Evolutionary conservation across 1,140 invertebrate species (phyloP).

Genomic region (Goniozus legneri): DNA sequence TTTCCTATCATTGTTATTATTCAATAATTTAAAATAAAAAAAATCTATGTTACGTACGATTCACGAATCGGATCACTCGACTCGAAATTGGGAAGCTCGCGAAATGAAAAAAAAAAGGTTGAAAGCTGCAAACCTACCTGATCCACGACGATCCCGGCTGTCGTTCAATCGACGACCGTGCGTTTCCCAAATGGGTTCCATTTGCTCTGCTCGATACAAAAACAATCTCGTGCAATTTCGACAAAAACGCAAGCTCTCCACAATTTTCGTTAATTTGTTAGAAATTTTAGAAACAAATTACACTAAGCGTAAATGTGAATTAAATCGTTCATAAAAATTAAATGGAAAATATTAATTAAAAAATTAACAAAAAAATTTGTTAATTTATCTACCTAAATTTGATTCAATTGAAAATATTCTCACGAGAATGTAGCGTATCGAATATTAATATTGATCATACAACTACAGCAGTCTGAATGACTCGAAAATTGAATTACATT

Average conservation of each 20-base stretch:
- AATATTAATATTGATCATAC: too few relatives aligned
- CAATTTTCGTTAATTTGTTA: neutral
- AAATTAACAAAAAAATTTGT: too few relatives aligned
- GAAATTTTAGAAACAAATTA: constrained; percentile 4
- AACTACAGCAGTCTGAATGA: too few relatives aligned
- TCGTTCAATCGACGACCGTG: constrained; percentile 66
- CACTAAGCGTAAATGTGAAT: constrained; percentile 1
- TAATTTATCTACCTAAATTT: too few relatives aligned
- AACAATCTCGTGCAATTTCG: neutral
- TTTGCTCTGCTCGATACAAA: constrained; percentile 55
- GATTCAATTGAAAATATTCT: too few relatives aligned
- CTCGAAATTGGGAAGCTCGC: neutral
- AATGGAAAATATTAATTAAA: neutral
- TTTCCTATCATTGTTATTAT: neutral
- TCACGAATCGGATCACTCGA: neutral
- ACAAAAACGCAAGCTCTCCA: neutral
- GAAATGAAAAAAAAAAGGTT: neutral
- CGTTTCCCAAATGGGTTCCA: constrained; percentile 68
- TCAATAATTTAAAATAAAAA: neutral
- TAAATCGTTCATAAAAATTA: neutral
- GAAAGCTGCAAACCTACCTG: constrained; percentile 58
- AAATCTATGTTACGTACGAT: neutral
- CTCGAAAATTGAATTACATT: too few relatives aligned
- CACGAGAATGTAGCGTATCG: too few relatives aligned
- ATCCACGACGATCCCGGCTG: constrained; percentile 65